Percentiles rank a stretch among this genome's conserved stretches.
Evolutionary conservation across 2,113 vertebrate species (phyloP).

Genomic region (Geococcyx californianus): DNA sequence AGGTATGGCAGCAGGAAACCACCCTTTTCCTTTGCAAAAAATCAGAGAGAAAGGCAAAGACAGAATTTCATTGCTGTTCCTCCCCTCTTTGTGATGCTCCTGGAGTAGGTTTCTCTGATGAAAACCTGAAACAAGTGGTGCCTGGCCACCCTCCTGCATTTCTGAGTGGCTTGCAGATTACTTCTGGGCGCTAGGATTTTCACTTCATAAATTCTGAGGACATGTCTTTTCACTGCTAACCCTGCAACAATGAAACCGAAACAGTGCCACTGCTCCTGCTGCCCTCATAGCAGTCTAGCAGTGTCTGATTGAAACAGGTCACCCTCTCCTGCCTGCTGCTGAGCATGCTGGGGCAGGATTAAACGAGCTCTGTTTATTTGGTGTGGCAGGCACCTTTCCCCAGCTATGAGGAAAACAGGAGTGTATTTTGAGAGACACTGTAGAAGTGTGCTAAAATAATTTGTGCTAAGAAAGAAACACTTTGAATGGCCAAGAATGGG

Average conservation of each 20-base stretch:
- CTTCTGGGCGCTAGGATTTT: background rate
- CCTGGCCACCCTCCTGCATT: background rate
- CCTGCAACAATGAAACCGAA: background rate
- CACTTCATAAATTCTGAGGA: background rate
- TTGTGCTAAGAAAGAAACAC: background rate
- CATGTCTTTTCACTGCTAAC: background rate
- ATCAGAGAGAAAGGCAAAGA: background rate
- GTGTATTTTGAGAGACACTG: background rate
- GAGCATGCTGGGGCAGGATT: fast-evolving
- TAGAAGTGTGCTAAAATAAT: background rate
- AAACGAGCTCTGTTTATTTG: background rate
- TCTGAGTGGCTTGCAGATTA: background rate
- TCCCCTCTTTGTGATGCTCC: background rate
- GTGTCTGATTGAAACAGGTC: background rate
- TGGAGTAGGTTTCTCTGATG: background rate
- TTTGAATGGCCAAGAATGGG: background rate
- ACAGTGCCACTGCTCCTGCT: background rate
- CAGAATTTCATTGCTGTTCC: background rate
- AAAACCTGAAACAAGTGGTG: background rate
- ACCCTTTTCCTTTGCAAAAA: background rate
- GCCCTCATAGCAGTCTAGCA: background rate
- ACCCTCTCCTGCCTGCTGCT: background rate
- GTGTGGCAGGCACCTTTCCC: background rate
- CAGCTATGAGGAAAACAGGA: background rate
- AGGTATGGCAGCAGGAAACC: background rate